Percentiles rank a stretch among this genome's conserved stretches.
Evolutionary conservation across 1,140 invertebrate genomes (phyloP).

Genomic region (Pseudomyrmex dendroicus): DNA sequence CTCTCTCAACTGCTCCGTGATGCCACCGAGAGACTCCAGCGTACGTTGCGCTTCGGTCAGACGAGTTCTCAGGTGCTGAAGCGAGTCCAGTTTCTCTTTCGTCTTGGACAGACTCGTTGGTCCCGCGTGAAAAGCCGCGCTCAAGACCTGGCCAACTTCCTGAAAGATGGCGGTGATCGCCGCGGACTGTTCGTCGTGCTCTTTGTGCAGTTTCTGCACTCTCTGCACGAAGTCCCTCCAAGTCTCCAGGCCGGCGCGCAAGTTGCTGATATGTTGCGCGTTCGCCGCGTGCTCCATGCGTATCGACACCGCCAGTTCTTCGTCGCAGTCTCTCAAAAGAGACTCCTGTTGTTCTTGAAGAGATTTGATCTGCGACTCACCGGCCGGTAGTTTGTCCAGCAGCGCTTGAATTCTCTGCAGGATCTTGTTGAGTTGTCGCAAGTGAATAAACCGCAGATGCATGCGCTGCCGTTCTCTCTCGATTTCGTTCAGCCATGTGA

Average conservation of each 20-base stretch:
- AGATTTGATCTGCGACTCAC: slow-evolving; percentile 88
- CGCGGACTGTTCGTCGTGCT: slow-evolving; percentile 87
- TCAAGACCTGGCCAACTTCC: slow-evolving; percentile 86
- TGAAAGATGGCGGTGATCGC: slow-evolving; percentile 87
- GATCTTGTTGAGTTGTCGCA: slow-evolving; percentile 90
- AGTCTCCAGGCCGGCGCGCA: slow-evolving; percentile 92
- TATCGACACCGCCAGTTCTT: slow-evolving; percentile 90
- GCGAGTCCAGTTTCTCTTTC: slow-evolving; percentile 84
- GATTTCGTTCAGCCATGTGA: slow-evolving; percentile 92
- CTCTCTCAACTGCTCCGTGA: slow-evolving; percentile 93
- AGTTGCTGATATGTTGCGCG: slow-evolving; percentile 90
- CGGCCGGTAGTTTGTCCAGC: slow-evolving; percentile 88
- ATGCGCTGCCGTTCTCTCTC: slow-evolving; percentile 92
- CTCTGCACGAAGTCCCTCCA: slow-evolving; percentile 91
- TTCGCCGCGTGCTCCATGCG: slow-evolving; percentile 92
- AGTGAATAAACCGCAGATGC: slow-evolving; percentile 92
- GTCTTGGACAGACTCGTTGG: slow-evolving; percentile 70
- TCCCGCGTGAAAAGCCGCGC: slow-evolving; percentile 77
- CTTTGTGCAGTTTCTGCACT: slow-evolving; percentile 87
- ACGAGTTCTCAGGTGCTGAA: slow-evolving; percentile 86
- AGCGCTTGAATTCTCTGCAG: slow-evolving; percentile 89
- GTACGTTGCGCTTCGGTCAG: slow-evolving; percentile 87
- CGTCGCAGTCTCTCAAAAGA: slow-evolving; percentile 91
- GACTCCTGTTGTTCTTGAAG: slow-evolving; percentile 88
- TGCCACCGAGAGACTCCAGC: slow-evolving; percentile 89